Evolutionary conservation across 37 sponge, comb jelly and placozoan species (phyloP).

Genomic region (Cliona cf. orientalis): DNA sequence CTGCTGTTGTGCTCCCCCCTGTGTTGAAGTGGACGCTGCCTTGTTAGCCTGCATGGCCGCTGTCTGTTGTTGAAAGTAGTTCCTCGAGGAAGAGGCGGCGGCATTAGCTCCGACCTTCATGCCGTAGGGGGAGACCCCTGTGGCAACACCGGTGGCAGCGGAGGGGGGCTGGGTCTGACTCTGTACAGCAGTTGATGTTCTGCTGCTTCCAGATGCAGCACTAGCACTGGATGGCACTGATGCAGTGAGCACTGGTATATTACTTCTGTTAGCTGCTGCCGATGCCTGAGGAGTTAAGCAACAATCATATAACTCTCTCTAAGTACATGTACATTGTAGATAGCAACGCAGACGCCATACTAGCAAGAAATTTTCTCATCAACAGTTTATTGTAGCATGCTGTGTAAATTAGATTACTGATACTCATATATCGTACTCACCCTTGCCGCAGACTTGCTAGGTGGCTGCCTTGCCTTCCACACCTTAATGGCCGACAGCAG

Average conservation of each 20-base stretch:
- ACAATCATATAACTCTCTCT: background rate
- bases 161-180: too few species aligned
- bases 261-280: slow-evolving; percentile 7
- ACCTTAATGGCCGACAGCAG: slow-evolving; percentile 50
- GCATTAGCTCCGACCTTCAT: background rate
- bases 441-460: background rate
- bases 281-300: slow-evolving; percentile 15
- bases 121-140: too few species aligned
- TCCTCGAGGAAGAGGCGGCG: too few species aligned
- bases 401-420: background rate
- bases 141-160: too few species aligned
- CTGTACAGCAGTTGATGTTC: slow-evolving; percentile 10
- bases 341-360: background rate
- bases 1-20: background rate
- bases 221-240: background rate
- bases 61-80: too few species aligned
- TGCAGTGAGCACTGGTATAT: slow-evolving; percentile 28
- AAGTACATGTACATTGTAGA: too few species aligned
- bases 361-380: background rate
- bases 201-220: slow-evolving; percentile 11
- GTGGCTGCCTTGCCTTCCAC: slow-evolving; percentile 44
- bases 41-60: too few species aligned
- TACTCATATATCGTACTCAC: slow-evolving; percentile 5
- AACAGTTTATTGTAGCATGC: background rate
- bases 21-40: too few species aligned